Base-by-base conservation (phyloP, 2,113 vertebrate genomes). In the Zeus faber region DNA sequence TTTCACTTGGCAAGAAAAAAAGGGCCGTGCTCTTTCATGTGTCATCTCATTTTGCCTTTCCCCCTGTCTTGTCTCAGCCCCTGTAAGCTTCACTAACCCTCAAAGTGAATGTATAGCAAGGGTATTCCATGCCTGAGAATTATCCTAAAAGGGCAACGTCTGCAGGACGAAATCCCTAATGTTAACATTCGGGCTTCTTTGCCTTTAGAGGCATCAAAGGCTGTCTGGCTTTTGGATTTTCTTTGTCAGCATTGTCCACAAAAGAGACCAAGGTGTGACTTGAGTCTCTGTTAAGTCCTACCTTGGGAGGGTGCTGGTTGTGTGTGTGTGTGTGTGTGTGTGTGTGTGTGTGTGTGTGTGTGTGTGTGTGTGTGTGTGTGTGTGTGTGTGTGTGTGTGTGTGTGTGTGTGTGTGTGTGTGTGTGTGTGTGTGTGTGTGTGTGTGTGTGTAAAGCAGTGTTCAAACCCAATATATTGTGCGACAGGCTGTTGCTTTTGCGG, bases 131-230 rank as follows among this genome's bases (percentile, higher is more conserved):
- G 64, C 44, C 51, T 59, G 46, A 67, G 47, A 49, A 62, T 51
- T 70, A 67, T 70, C 56, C 65, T 53, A 70, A 70, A 52, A 17
- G 13, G 4, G 2, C 9, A 14, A 2, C 17, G 46, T 58, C 46
- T 53, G 31, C 60, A 49, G 58, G 51, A 49, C 60, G 54, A 67
- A 62, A 67, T 20, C 22, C 41, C 11, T 5, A 43, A 46, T 50
- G 57, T 68, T 58, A 65, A 58, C 45, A 48, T 54, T 69, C 51
- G 40, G n/a, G 44, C 45, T 61, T 62, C 4, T n/a, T 62, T 54
- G 56, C 62, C 58, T 54, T 35, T 53, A 27, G 16, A 41, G 26
- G 54, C 47, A 51, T 57, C 45, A 66, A 54, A 63, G 54, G 40
- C 24, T 54, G 64, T 65, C 66, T 70, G 73, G 45, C 45, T 49